These are phyloP conservation scores for Globodera rostochiensis DNA, from an alignment of 1,140 invertebrate species.

Conservation along the genomic window DNA sequence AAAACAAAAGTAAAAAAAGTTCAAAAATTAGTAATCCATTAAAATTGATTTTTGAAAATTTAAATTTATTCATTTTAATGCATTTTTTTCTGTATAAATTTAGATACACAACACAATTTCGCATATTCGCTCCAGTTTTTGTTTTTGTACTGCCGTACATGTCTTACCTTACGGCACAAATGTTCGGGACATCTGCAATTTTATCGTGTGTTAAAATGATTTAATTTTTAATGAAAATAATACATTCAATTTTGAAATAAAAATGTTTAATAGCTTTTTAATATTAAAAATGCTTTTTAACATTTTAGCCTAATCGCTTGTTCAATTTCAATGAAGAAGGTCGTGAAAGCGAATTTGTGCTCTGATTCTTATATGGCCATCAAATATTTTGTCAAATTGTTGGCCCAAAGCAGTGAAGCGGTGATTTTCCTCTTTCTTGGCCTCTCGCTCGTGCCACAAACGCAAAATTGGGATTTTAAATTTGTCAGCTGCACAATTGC, in stretches of 20 bases:
- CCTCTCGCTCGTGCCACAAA: conserved; percentile 80
- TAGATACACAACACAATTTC: conserved; percentile 16
- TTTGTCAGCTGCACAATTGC: conserved; percentile 90
- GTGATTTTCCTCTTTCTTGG: conserved; percentile 99
- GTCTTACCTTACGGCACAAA: conserved; percentile 58
- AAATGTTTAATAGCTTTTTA: too few species aligned
- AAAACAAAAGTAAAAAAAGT: background rate
- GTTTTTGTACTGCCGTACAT: conserved; percentile 60
- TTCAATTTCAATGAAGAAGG: conserved; percentile 97
- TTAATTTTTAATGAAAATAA: too few species aligned
- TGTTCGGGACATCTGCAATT: conserved; percentile 59
- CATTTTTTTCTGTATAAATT: background rate
- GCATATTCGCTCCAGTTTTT: conserved; percentile 53
- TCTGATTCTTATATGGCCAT: conserved; percentile 95
- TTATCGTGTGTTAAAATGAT: conserved; percentile 50
- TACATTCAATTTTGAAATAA: too few species aligned
- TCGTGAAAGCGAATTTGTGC: conserved; percentile 93
- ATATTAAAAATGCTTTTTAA: background rate
- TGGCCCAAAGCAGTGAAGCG: conserved; percentile 77
- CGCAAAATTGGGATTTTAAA: conserved; percentile 80
- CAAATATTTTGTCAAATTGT: conserved; percentile 98
- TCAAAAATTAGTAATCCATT: background rate
- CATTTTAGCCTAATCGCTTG: conserved; percentile 85
- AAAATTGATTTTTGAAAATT: too few species aligned
- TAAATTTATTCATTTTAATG: background rate